A percentile compares a stretch with the other conserved stretches of the same genome.
Conservation (phyloP, 2,113 vertebrate species). For the Dissostichus mawsoni region DNA sequence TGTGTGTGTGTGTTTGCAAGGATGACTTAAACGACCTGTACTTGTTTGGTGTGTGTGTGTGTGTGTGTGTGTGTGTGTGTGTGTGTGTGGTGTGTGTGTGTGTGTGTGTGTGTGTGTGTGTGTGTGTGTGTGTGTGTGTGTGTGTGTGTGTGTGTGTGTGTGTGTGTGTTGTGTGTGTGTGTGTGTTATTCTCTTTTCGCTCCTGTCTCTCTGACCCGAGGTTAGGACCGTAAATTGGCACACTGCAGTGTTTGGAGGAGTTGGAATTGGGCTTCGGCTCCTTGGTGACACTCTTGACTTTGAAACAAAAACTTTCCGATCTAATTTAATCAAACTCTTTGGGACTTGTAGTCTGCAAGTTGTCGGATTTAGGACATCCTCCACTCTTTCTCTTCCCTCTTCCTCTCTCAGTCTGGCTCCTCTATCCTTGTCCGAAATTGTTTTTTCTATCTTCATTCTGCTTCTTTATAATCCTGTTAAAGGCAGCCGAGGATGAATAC, state of each 20-base stretch:
- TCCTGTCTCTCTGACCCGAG: constrained; percentile 59
- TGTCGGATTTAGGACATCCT: constrained; percentile 42
- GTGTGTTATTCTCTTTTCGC: constrained; percentile 31
- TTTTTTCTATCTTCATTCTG: constrained; percentile 41
- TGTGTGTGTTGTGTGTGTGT: constrained; percentile 10
- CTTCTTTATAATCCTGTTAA: constrained; percentile 35
- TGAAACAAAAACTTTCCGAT: constrained; percentile 74
- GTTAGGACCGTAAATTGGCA: constrained; percentile 75
- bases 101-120: constrained; percentile 33
- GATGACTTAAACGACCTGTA: too few relatives aligned
- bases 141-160: constrained; percentile 31
- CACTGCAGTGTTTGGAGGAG: constrained; percentile 58
- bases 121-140: not conserved
- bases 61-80: constrained; percentile 16
- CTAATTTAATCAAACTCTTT: constrained; percentile 67
- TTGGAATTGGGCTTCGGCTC: constrained; percentile 55
- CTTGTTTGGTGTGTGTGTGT: not conserved
- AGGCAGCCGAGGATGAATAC: not conserved
- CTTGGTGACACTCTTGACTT: constrained; percentile 70
- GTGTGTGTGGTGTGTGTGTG: constrained; percentile 8
- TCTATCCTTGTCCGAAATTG: not conserved
- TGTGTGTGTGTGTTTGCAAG: constrained; percentile 10
- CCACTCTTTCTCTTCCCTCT: constrained; percentile 5
- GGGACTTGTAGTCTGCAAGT: constrained; percentile 43
- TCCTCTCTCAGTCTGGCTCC: constrained; percentile 15